Percentiles rank a stretch among this genome's conserved stretches.
phyloP scores from a whole-genome alignment of 2,888 invertebrate genomes.

The Rutpela maculata region DNA sequence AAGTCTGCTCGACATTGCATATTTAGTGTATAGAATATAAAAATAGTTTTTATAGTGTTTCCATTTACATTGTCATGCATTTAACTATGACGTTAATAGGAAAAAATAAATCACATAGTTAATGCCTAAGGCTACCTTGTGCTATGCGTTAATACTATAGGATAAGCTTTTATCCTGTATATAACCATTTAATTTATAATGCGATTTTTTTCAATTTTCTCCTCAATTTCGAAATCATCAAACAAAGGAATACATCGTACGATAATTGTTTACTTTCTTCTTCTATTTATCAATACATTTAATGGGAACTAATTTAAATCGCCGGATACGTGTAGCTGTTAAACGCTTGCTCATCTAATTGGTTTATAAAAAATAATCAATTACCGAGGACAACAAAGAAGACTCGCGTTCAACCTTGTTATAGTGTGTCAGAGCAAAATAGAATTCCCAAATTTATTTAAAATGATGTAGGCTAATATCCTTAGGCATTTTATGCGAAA shows the following conservation, averaged over 20 bases:
- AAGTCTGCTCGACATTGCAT: no score
- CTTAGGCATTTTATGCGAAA: conserved; percentile 56
- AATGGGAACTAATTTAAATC: background rate
- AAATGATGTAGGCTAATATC: conserved; percentile 60
- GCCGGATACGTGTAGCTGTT: background rate
- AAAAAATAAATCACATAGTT: background rate
- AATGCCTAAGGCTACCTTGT: background rate
- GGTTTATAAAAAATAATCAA: conserved; percentile 42
- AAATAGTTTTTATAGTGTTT: no score
- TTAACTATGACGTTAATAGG: no score
- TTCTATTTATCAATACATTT: background rate
- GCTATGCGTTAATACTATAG: background rate
- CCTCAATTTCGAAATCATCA: background rate
- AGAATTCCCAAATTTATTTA: conserved; percentile 64
- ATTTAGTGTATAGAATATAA: no score
- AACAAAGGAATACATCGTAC: background rate
- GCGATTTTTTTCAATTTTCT: background rate
- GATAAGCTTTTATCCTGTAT: background rate
- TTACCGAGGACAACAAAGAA: conserved; percentile 44
- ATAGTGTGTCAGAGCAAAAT: conserved; percentile 48
- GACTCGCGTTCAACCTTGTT: conserved; percentile 2
- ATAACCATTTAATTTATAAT: background rate
- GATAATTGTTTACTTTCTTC: conserved; percentile 10
- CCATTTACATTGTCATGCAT: no score
- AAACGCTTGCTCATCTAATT: conserved; percentile 19